Evolutionary conservation across 1,140 invertebrate genomes (phyloP).

Genomic region (Conopomorpha cramerella): DNA sequence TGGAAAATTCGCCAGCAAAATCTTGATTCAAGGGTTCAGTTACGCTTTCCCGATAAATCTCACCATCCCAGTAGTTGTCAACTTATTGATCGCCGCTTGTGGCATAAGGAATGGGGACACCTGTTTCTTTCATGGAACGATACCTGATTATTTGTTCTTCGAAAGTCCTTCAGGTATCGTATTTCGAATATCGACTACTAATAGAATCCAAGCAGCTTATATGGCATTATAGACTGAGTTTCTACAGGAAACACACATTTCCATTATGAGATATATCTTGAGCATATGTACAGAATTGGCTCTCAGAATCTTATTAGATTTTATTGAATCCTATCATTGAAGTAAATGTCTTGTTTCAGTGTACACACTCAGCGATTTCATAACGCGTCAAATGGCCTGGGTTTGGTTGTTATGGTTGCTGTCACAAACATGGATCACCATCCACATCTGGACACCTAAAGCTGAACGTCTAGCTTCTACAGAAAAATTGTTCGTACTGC

Average conservation of each 20-base stretch:
- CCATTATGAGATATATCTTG: too few relatives aligned
- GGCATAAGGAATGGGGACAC: constrained; percentile 83
- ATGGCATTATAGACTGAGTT: too few relatives aligned
- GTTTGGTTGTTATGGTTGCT: constrained; percentile 92
- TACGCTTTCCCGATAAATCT: constrained; percentile 94
- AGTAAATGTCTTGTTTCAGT: constrained; percentile 41
- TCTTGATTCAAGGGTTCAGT: constrained; percentile 94
- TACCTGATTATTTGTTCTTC: constrained; percentile 90
- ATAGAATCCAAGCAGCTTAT: too few relatives aligned
- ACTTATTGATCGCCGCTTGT: constrained; percentile 85
- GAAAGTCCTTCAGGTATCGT: constrained; percentile 78
- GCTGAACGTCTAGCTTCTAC: constrained; percentile 94
- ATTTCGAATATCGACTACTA: too few relatives aligned
- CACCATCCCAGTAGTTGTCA: constrained; percentile 87
- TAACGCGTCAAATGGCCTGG: constrained; percentile 88
- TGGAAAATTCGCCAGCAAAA: constrained; percentile 95
- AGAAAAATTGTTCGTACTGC: constrained; percentile 93
- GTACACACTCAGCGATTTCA: constrained; percentile 82
- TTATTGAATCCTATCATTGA: constrained; percentile 1
- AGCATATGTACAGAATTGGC: too few relatives aligned
- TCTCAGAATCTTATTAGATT: too few relatives aligned
- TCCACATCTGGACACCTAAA: constrained; percentile 97
- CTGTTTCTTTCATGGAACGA: constrained; percentile 83
- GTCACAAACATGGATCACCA: constrained; percentile 93
- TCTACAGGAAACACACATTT: too few relatives aligned